Evolutionary conservation across 1,140 invertebrate species (phyloP), one percentile per base, ranked within the genome.

Genomic region (Hydropsyche tenuis): DNA sequence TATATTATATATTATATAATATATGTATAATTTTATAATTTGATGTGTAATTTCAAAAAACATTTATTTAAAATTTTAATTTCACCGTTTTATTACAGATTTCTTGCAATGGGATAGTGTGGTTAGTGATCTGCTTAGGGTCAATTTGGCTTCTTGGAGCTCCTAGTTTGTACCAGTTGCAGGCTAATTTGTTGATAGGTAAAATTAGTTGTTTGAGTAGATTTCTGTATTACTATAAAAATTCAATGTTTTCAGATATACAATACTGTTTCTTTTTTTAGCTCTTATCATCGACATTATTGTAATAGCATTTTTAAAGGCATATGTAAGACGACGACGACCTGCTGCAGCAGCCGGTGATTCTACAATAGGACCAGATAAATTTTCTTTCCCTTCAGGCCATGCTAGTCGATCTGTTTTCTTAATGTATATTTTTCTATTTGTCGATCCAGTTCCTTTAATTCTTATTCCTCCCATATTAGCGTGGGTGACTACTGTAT

Each of bases 321-420:
- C 96, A 4, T 81, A 90, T 51, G 88, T 92, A 14, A 85, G 94
- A 79, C 85, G 90, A 80, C 85, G 90, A 77, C 84, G 97, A 51
- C 96, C 96, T 14, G 75, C 85, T 0, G 83, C 87, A 18, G 92
- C 93, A 80, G 91, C 94, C 75, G 89, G 90, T 81, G 80, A 86
- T 9, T 78, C 88, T 18, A 84, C 82, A 16, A 82, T 90, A 22
- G 81, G 87, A 80, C 83, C 95, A 0, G 97, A 99, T 82, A 93
- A 96, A 79, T 98, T 92, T 81, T 96, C 96, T 42, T 99, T 99
- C 82, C 97, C 97, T 25, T 98, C 96, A 0, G 97, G 97, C 0
- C 97, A 99, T 84, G 89, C 94, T 1, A 96, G 95, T n/a, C 84
- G 97, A 78, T 89, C 94, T 9, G 87, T 91, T 11, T 90, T 94